These are phyloP conservation scores for Uloborus diversus DNA, from an alignment of 1,140 invertebrate species.

Conservation along the genomic window DNA sequence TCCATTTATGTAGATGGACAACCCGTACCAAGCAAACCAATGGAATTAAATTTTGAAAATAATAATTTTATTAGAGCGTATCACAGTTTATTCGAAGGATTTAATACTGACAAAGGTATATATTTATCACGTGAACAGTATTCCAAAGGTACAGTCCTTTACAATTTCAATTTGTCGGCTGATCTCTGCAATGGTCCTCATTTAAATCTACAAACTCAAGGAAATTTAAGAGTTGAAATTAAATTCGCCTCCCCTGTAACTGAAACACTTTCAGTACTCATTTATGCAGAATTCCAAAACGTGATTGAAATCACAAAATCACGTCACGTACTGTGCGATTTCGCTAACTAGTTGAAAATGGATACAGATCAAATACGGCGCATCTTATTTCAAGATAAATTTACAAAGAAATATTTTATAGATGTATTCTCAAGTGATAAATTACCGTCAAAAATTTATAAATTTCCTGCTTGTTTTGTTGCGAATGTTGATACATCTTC, in stretches of 20 bases:
- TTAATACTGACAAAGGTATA: not conserved
- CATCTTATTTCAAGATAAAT: not conserved
- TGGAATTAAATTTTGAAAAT: not conserved
- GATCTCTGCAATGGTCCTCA: not conserved
- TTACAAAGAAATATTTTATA: not conserved
- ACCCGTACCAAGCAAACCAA: not conserved
- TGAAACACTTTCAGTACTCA: not conserved
- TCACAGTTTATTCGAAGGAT: not conserved
- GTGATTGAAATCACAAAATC: slow-evolving; percentile 1
- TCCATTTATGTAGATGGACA: slow-evolving; percentile 6
- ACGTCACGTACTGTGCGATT: not conserved
- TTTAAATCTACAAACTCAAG: not conserved
- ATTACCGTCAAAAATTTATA: not conserved
- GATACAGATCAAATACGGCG: not conserved
- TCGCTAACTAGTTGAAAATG: not conserved
- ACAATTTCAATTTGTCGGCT: not conserved
- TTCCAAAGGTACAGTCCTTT: not conserved
- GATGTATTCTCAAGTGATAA: not conserved
- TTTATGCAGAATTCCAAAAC: slow-evolving; percentile 3
- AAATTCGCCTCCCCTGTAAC: not conserved
- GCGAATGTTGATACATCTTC: not conserved
- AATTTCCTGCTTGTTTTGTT: not conserved
- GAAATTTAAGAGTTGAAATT: not conserved
- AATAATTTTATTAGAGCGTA: slow-evolving; percentile 7
- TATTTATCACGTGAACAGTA: not conserved